phyloP scores from a whole-genome alignment of 1,140 invertebrate genomes.

The Harlomillsia oculata region DNA sequence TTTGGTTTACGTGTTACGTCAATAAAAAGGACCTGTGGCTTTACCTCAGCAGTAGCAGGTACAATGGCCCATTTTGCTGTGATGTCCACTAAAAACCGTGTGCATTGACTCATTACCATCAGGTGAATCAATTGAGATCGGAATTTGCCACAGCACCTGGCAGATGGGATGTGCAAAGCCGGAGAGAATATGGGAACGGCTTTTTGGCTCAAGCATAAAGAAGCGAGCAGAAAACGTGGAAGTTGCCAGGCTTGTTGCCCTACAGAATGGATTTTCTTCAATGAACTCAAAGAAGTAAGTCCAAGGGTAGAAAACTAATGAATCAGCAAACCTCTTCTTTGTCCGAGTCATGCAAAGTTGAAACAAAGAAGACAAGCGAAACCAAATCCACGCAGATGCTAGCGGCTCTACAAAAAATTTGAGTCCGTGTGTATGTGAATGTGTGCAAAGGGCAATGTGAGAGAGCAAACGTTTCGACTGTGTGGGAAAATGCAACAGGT shows the following conservation, averaged over 20 bases:
- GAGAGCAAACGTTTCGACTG: conserved; percentile 1
- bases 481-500: conserved; percentile 33
- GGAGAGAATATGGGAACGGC: conserved; percentile 7
- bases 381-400: too few species aligned
- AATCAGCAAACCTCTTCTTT: not conserved
- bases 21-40: too few species aligned
- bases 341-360: not conserved
- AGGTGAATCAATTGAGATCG: conserved; percentile 17
- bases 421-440: conserved; percentile 7
- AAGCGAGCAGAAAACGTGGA: conserved; percentile 14
- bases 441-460: too few species aligned
- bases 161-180: conserved; percentile 11
- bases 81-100: too few species aligned
- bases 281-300: conserved; percentile 1
- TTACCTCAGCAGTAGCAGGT: too few species aligned
- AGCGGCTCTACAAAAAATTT: conserved; percentile 8
- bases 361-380: conserved; percentile 17
- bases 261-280: conserved; percentile 13
- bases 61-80: too few species aligned
- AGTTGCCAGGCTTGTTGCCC: not conserved
- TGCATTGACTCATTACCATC: too few species aligned
- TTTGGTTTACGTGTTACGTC: too few species aligned
- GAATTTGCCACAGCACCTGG: conserved; percentile 18
- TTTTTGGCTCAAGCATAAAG: not conserved
- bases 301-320: conserved; percentile 1